These are phyloP conservation scores for Drosophila yooni DNA, from an alignment of 2,888 invertebrate genomes.

Conservation along the genomic window DNA sequence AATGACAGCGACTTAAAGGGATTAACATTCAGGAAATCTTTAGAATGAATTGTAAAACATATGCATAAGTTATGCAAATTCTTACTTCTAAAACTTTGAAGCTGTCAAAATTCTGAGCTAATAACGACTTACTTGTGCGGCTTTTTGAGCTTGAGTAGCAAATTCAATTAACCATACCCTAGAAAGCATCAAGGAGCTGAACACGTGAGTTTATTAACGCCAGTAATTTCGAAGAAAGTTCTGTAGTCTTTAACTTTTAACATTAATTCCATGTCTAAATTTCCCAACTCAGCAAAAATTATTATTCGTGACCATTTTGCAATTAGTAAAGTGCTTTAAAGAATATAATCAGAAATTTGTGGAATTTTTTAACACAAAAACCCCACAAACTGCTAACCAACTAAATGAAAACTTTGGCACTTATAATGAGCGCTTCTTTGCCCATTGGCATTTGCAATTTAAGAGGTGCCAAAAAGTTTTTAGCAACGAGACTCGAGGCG, in stretches of 20 bases:
- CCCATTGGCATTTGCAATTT: conserved; percentile 30
- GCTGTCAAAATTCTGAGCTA: neutral
- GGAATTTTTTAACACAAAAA: neutral
- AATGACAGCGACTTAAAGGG: neutral
- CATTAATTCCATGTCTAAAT: neutral
- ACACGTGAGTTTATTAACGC: neutral
- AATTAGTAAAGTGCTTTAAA: neutral
- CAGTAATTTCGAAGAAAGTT: neutral
- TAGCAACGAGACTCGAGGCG: conserved; percentile 12
- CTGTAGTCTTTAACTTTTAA: neutral
- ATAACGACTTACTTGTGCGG: neutral
- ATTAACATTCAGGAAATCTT: neutral
- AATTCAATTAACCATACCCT: neutral
- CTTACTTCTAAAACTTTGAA: neutral
- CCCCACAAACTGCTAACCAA: conserved; percentile 5
- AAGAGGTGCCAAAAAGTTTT: conserved; percentile 35
- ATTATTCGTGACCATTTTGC: neutral
- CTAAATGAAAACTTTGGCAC: conserved; percentile 27
- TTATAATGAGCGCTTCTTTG: conserved; percentile 34
- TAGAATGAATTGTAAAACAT: neutral
- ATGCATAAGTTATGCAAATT: neutral
- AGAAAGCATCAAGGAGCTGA: neutral
- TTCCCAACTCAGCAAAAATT: neutral
- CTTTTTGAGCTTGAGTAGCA: neutral
- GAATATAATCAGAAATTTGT: conserved; percentile 10